Conservation (phyloP, 2,797 vertebrate species). For the Ctenochaetus hawaiiensis region DNA sequence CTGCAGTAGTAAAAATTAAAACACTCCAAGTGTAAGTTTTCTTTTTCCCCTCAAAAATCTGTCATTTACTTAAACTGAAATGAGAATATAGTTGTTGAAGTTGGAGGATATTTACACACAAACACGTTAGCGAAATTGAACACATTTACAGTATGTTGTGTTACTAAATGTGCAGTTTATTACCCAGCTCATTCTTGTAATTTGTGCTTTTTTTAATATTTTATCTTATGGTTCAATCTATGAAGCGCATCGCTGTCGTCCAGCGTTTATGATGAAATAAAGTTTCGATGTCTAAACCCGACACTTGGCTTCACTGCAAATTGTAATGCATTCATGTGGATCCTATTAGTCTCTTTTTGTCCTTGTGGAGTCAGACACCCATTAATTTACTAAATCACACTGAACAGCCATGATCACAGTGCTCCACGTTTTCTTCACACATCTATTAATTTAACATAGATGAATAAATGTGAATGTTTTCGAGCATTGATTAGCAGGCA, state of each 20-base stretch:
- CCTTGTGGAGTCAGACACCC: slow-evolving; percentile 92
- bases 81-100: slow-evolving; percentile 1
- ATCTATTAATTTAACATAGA: slow-evolving; percentile 98
- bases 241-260: slow-evolving; percentile 59
- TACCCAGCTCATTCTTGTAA: slow-evolving; percentile 40
- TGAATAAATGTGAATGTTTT: slow-evolving; percentile 99
- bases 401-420: slow-evolving; percentile 95
- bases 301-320: slow-evolving; percentile 80
- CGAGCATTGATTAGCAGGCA: slow-evolving; percentile 96
- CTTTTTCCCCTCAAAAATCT: background rate
- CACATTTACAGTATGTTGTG: slow-evolving; percentile 26
- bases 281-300: slow-evolving; percentile 76
- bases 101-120: slow-evolving; percentile 7
- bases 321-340: slow-evolving; percentile 83
- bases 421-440: slow-evolving; percentile 93
- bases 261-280: slow-evolving; percentile 77
- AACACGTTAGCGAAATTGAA: slow-evolving; percentile 20
- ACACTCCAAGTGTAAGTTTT: slow-evolving; percentile 43
- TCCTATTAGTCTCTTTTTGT: slow-evolving; percentile 93
- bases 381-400: slow-evolving; percentile 98
- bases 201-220: slow-evolving; percentile 56
- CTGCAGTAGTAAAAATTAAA: slow-evolving; percentile 44
- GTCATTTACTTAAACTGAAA: slow-evolving; percentile 28
- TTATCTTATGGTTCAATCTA: slow-evolving; percentile 48
- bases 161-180: slow-evolving; percentile 27